phyloP scores from a whole-genome alignment of 2,888 invertebrate species.

The Rhagonycha fulva region DNA sequence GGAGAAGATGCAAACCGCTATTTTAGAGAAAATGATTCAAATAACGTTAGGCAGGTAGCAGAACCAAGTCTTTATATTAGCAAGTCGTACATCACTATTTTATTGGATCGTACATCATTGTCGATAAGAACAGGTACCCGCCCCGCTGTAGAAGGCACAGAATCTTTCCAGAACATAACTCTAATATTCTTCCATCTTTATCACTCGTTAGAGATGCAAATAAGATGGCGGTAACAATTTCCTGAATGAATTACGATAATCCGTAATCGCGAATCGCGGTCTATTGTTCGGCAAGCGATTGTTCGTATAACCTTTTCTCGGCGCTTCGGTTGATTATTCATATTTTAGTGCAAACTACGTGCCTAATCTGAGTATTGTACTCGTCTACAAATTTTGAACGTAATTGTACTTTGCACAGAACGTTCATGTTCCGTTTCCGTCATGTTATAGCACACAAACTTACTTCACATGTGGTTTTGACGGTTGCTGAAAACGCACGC shows the following conservation, averaged over 20 bases:
- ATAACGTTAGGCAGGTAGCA: slow-evolving; percentile 22
- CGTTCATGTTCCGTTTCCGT: slow-evolving; percentile 3
- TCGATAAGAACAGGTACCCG: slow-evolving; percentile 30
- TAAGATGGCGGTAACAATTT: slow-evolving; percentile 43
- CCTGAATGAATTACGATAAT: slow-evolving; percentile 41
- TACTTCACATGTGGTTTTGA: neutral
- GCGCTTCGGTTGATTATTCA: slow-evolving; percentile 37
- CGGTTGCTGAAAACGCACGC: neutral
- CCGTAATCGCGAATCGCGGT: slow-evolving; percentile 39
- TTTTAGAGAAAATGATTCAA: slow-evolving; percentile 22
- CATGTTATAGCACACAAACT: neutral
- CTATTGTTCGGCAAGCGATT: slow-evolving; percentile 42
- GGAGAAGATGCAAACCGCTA: slow-evolving; percentile 3
- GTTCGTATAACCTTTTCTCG: slow-evolving; percentile 38
- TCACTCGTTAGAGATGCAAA: slow-evolving; percentile 45
- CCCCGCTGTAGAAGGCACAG: slow-evolving; percentile 14
- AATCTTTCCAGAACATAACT: slow-evolving; percentile 26
- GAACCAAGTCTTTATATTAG: slow-evolving; percentile 29
- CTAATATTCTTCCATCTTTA: slow-evolving; percentile 32
- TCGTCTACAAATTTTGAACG: slow-evolving; percentile 14
- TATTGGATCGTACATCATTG: slow-evolving; percentile 38
- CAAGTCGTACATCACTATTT: slow-evolving; percentile 35
- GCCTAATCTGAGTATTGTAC: slow-evolving; percentile 36
- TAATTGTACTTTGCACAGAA: slow-evolving; percentile 17
- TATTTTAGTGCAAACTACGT: slow-evolving; percentile 36